Conservation (phyloP, 2,113 vertebrate species). For the Chinchilla lanigera region DNA sequence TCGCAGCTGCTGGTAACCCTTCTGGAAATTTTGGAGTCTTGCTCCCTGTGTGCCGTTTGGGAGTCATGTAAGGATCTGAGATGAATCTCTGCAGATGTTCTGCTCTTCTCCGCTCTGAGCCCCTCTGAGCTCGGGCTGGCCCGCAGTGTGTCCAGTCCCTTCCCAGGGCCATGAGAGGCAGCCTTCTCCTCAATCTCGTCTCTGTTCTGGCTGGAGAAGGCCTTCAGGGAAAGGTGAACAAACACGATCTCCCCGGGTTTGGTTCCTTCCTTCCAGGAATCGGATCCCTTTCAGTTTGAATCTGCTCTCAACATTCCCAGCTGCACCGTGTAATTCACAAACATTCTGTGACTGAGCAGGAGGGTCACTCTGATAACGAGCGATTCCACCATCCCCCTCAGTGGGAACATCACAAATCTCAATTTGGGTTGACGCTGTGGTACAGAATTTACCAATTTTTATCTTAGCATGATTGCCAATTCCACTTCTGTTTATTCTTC, state of each 20-base stretch:
- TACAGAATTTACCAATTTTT: conserved; percentile 16
- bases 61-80: background rate
- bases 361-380: background rate
- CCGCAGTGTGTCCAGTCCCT: background rate
- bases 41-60: background rate
- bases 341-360: background rate
- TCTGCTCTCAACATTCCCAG: background rate
- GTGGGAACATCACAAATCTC: background rate
- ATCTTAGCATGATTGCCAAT: background rate
- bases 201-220: background rate
- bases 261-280: background rate
- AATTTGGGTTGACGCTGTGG: background rate
- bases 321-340: background rate
- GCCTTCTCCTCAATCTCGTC: background rate
- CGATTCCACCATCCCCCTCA: background rate
- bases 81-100: background rate
- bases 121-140: background rate
- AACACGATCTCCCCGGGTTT: background rate
- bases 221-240: background rate
- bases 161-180: background rate
- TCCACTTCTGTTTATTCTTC: background rate
- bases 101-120: background rate
- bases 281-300: background rate
- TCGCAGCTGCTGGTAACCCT: background rate
- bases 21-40: background rate